A percentile compares a stretch with the other conserved stretches of the same genome.
Evolutionary conservation across 2,797 vertebrate genomes (phyloP).

Genomic region (Xiphophorus birchmanni): DNA sequence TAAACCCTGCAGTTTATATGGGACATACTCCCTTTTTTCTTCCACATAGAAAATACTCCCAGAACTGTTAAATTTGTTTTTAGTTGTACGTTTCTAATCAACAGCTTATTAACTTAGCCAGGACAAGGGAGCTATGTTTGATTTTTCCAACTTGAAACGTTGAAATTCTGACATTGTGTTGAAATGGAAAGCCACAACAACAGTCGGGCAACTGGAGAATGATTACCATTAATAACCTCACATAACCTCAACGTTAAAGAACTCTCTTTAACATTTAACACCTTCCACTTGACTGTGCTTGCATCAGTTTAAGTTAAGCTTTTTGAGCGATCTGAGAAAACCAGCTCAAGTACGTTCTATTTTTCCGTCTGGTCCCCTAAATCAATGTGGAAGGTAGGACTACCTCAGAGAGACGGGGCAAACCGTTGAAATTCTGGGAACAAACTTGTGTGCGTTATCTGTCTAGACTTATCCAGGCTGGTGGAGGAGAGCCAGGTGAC

Average conservation of each 20-base stretch:
- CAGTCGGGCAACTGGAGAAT: background rate
- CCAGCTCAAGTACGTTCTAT: background rate
- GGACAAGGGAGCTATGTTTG: background rate
- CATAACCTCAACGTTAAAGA: background rate
- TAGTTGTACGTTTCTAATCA: background rate
- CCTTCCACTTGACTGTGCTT: background rate
- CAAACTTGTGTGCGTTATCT: slow-evolving; percentile 50
- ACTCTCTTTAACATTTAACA: background rate
- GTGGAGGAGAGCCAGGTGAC: slow-evolving; percentile 61
- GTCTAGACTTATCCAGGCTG: slow-evolving; percentile 58
- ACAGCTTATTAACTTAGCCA: background rate
- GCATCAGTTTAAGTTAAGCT: background rate
- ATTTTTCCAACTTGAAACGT: background rate
- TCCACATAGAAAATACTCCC: background rate
- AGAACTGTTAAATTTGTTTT: background rate
- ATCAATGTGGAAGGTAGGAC: slow-evolving; percentile 17
- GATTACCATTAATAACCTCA: background rate
- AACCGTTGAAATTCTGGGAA: slow-evolving; percentile 41
- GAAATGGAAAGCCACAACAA: background rate
- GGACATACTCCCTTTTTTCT: background rate
- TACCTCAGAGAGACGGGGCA: slow-evolving; percentile 28
- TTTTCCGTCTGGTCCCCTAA: slow-evolving; percentile 17
- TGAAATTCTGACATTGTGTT: background rate
- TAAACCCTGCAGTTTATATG: background rate
- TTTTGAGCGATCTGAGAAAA: background rate